Conservation (phyloP, 1,140 invertebrate species). For the Drosophila kanapiae region DNA sequence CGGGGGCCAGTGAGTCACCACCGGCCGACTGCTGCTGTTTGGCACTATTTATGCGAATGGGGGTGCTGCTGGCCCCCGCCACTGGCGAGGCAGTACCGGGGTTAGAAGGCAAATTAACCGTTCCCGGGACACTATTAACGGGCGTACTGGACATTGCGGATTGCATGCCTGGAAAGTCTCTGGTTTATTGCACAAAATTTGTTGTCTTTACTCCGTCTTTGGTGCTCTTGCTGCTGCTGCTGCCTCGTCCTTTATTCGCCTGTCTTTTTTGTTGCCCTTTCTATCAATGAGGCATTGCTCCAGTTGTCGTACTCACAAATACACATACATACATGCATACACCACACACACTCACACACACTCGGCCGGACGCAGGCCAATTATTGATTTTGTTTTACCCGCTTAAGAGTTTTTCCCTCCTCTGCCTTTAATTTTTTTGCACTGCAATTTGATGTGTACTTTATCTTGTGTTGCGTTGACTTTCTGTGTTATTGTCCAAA, state of each 20-base stretch:
- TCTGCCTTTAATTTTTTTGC: slow-evolving; percentile 3
- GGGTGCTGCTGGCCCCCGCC: slow-evolving; percentile 38
- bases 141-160: slow-evolving; percentile 25
- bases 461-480: slow-evolving; percentile 8
- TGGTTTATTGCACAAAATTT: slow-evolving; percentile 11
- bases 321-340: slow-evolving; percentile 24
- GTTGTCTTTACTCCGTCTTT: neutral
- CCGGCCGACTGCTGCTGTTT: slow-evolving; percentile 55
- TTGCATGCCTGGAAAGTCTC: slow-evolving; percentile 41
- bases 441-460: slow-evolving; percentile 19
- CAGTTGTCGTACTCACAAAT: slow-evolving; percentile 44
- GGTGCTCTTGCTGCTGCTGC: slow-evolving; percentile 5
- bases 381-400: slow-evolving; percentile 74
- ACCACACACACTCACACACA: slow-evolving; percentile 25
- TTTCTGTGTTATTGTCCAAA: neutral
- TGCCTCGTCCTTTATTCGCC: slow-evolving; percentile 4
- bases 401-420: slow-evolving; percentile 20
- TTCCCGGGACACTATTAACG: slow-evolving; percentile 22
- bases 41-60: slow-evolving; percentile 76
- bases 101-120: slow-evolving; percentile 22
- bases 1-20: slow-evolving; percentile 52
- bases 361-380: slow-evolving; percentile 58
- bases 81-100: slow-evolving; percentile 6
- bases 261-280: slow-evolving; percentile 23
- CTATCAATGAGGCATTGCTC: slow-evolving; percentile 66